Conservation (phyloP, 2,888 invertebrate genomes). For the Cephus spinipes region DNA sequence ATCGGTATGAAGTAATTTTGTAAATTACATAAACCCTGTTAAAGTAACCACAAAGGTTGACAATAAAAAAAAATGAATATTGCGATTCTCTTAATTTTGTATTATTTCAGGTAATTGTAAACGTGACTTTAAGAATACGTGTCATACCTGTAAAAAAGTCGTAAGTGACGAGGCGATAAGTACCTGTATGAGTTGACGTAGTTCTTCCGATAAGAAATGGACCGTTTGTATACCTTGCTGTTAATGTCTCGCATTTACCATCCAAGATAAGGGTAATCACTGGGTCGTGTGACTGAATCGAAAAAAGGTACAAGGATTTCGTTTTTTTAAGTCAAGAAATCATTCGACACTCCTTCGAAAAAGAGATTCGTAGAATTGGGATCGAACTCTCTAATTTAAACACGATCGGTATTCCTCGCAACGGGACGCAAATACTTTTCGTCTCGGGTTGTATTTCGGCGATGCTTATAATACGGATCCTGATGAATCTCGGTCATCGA, state of each 20-base stretch:
- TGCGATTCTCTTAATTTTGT: neutral
- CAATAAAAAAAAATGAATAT: neutral
- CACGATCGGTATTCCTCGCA: neutral
- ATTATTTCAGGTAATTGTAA: neutral
- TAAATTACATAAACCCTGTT: neutral
- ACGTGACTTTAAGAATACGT: neutral
- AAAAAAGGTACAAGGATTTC: neutral
- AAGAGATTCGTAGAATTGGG: neutral
- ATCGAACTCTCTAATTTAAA: neutral
- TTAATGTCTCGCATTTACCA: constrained; percentile 27
- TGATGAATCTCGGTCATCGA: neutral
- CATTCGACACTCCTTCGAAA: neutral
- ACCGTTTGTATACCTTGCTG: constrained; percentile 17
- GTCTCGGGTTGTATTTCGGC: neutral
- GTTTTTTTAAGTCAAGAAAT: neutral
- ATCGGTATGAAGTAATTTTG: neutral
- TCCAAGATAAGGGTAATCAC: constrained; percentile 32
- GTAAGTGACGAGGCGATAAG: neutral
- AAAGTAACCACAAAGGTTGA: neutral
- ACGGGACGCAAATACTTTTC: neutral
- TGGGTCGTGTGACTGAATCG: constrained; percentile 3
- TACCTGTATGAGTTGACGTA: constrained; percentile 9
- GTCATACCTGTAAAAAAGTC: neutral
- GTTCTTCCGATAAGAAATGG: constrained; percentile 30
- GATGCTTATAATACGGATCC: neutral